Evolutionary conservation across 2,113 vertebrate species (phyloP).

Genomic region (Colius striatus): DNA sequence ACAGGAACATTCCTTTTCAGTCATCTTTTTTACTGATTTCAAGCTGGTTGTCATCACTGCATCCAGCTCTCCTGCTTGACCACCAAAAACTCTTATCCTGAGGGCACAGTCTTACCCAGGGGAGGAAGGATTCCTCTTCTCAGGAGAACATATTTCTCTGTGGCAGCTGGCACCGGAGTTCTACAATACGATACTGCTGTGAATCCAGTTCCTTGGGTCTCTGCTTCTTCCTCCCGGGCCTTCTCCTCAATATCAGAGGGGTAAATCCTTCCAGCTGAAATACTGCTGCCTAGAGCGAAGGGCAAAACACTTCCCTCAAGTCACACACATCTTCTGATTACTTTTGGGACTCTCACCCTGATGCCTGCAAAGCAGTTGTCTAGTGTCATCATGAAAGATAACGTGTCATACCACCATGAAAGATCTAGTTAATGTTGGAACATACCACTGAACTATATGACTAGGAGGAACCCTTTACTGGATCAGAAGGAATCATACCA

Average conservation of each 20-base stretch:
- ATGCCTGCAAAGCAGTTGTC: background rate
- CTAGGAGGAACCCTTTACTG: background rate
- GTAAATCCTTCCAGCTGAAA: background rate
- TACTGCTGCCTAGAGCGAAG: background rate
- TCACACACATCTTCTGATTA: background rate
- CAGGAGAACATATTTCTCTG: background rate
- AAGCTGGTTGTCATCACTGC: background rate
- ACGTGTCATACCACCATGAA: fast-evolving
- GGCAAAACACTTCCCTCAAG: background rate
- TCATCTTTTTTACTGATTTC: background rate
- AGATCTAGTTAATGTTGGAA: background rate
- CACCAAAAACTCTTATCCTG: background rate
- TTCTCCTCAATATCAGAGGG: background rate
- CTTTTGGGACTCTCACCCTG: background rate
- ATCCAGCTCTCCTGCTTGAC: background rate
- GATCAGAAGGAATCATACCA: background rate
- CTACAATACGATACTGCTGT: background rate
- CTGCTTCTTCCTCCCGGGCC: background rate
- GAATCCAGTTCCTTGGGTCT: background rate
- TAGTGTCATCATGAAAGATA: background rate
- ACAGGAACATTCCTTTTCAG: background rate
- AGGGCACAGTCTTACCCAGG: background rate
- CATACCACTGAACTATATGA: background rate
- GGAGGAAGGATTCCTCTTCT: background rate
- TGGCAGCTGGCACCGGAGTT: background rate